Conservation (phyloP, 2,113 vertebrate species). For the Gasterosteus aculeatus region DNA sequence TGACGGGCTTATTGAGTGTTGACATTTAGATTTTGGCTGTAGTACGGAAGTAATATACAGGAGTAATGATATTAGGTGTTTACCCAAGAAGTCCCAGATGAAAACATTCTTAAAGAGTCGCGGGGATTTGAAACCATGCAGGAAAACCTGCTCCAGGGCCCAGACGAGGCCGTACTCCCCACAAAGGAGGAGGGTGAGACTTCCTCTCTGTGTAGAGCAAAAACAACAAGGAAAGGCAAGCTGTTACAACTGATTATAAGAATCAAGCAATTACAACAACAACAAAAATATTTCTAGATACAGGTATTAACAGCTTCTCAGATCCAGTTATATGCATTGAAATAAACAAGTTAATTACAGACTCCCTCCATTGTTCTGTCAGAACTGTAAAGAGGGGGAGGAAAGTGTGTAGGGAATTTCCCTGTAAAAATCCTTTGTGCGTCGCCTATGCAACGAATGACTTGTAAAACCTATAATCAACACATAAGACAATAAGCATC, state of each 20-base stretch:
- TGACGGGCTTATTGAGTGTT: background rate
- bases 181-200: slow-evolving; percentile 93
- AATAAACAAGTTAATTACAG: background rate
- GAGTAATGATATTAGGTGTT: slow-evolving; percentile 4
- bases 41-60: background rate
- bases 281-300: background rate
- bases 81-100: slow-evolving; percentile 99
- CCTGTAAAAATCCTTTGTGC: slow-evolving; percentile 43
- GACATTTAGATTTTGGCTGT: background rate
- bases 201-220: slow-evolving; percentile 83
- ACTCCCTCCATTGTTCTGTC: slow-evolving; percentile 1
- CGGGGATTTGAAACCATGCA: slow-evolving; percentile 96
- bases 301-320: background rate
- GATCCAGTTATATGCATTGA: background rate
- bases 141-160: slow-evolving; percentile 96
- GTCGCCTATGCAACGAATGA: slow-evolving; percentile 23
- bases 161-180: slow-evolving; percentile 96
- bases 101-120: slow-evolving; percentile 99
- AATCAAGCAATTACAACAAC: background rate
- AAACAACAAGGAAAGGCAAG: slow-evolving; percentile 13
- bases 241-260: background rate
- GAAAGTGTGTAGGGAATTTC: slow-evolving; percentile 38
- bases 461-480: slow-evolving; percentile 43
- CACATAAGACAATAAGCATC: slow-evolving; percentile 6
- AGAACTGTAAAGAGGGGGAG: slow-evolving; percentile 12